phyloP scores from a whole-genome alignment of 1,140 invertebrate genomes.

The Halictus rubicundus region DNA sequence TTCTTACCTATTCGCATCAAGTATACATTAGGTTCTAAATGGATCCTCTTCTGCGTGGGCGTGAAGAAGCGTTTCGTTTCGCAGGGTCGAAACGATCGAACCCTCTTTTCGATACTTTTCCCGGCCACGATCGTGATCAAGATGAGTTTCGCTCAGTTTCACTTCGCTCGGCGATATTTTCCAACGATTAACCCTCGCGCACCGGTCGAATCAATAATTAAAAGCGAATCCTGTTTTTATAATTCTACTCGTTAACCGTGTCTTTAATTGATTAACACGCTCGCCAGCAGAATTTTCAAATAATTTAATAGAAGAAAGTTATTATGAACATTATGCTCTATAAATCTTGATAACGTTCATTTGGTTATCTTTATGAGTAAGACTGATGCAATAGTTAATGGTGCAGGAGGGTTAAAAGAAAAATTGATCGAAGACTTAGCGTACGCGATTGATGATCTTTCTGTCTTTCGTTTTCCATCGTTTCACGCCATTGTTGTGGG shows the following conservation, averaged over 20 bases:
- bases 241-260: too few species aligned
- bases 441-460: too few species aligned
- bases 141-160: neutral
- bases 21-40: conserved; percentile 47
- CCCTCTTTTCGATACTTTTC: conserved; percentile 2
- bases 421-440: neutral
- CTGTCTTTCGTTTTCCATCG: conserved; percentile 7
- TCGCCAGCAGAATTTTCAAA: too few species aligned
- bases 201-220: too few species aligned
- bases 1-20: conserved; percentile 56
- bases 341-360: too few species aligned
- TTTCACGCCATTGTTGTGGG: neutral
- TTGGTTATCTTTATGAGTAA: too few species aligned
- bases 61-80: conserved; percentile 66
- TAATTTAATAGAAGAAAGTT: too few species aligned
- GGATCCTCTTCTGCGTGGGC: conserved; percentile 54
- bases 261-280: too few species aligned
- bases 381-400: too few species aligned
- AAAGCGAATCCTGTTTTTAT: too few species aligned
- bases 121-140: conserved; percentile 18
- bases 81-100: neutral
- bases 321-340: too few species aligned
- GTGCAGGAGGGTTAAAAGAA: conserved; percentile 61
- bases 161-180: neutral
- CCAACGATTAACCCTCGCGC: neutral